A percentile compares a stretch with the other conserved stretches of the same genome.
Conservation (phyloP, 30 jellyfish, hydroid and myxozoan genomes). For the Hydra vulgaris region DNA sequence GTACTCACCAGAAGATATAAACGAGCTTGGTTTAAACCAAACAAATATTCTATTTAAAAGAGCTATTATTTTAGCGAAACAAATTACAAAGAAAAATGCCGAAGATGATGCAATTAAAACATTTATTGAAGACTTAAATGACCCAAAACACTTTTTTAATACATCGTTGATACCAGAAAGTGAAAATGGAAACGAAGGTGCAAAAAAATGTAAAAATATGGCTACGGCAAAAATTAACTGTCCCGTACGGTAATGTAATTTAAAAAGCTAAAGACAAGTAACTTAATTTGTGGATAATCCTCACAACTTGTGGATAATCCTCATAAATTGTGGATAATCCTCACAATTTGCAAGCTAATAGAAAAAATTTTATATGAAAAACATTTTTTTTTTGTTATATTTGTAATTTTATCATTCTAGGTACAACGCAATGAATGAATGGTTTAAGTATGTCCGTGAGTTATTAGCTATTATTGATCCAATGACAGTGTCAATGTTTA, state of each 20-base stretch:
- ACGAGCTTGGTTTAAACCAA: conserved; percentile 60
- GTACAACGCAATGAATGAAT: conserved; percentile 61
- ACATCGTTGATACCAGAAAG: conserved; percentile 68
- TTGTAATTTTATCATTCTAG: neutral
- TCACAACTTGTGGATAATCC: no score
- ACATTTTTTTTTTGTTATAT: neutral
- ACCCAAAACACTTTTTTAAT: conserved; percentile 52
- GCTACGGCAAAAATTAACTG: conserved; percentile 58
- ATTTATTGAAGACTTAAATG: conserved; percentile 47
- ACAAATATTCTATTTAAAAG: conserved; percentile 42
- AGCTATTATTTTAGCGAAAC: conserved; percentile 53
- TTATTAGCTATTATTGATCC: conserved; percentile 55
- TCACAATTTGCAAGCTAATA: no score
- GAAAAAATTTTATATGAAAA: no score
- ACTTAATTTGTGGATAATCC: no score
- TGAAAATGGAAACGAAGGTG: conserved; percentile 70
- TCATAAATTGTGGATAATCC: no score
- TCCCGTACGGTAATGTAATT: conserved; percentile 50
- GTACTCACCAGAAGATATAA: conserved; percentile 45
- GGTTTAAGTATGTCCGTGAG: conserved; percentile 71
- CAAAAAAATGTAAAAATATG: conserved; percentile 52
- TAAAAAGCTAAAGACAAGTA: no score
- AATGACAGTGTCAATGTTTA: conserved; percentile 44
- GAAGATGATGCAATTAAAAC: conserved; percentile 50
- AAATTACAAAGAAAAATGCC: conserved; percentile 24